Base-by-base conservation (phyloP, 2,888 invertebrate genomes). In the Bellardia bayeri region DNA sequence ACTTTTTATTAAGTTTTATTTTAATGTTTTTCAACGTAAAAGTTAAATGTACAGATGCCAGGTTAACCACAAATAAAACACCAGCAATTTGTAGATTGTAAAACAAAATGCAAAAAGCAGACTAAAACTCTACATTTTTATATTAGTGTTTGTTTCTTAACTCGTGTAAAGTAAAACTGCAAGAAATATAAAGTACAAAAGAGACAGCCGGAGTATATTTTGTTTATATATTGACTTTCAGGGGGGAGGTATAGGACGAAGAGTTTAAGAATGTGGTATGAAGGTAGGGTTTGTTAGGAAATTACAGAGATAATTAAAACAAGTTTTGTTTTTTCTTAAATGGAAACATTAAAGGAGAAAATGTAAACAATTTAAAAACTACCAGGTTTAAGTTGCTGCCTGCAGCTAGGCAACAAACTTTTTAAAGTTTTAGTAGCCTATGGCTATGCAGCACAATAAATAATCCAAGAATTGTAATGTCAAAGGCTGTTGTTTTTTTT, bases 11-110 rank as follows among this genome's bases (percentile, higher is more conserved):
- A 49, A 71, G 49, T 64, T 63, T 56, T 58, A 37, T 58, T 66
- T 7, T 23, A 5, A 23, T 51, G n/a, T 68, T 74, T 66, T 23
- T 33, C 42, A 6, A 14, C 23, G 3, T 72, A 56, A 71, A 82
- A 75, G 61, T 69, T 42, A 69, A 58, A 42, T 42, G 51, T 69
- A 54, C 30, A 69, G 69, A 40, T 42, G 56, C 40, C 85, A 76
- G 85, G 58, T 81, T 76, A 76, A 85, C 85, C 85, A 51, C 71
- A 85, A 82, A 78, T 42, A 81, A 85, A 81, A 76, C 49, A 56
- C 58, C 33, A 85, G 58, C 76, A 81, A 81, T 76, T 85, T 85
- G 75, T 76, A 76, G 66, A 49, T 51, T 85, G 71, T 66, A 71
- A 51, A 45, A 16, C 68, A 45, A 49, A 68, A 51, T 4, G 11